Base-by-base conservation (phyloP, 2,113 vertebrate species). In the Pica pica region DNA sequence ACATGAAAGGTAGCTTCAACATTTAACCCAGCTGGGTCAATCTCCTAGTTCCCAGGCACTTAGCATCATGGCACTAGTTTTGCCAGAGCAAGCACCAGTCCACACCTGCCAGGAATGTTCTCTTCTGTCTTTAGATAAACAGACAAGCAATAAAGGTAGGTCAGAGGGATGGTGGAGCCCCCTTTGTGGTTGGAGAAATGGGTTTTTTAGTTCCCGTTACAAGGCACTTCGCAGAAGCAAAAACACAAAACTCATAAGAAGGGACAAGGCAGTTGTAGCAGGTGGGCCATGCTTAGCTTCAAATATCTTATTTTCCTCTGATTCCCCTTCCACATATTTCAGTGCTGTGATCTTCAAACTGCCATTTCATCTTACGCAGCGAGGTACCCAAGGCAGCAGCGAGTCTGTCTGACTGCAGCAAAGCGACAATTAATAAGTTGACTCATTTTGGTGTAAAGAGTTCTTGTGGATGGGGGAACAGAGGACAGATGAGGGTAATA, bases 311-410 rank as follows among this genome's bases (percentile, higher is more conserved):
- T 89, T 94, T 90, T 87, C 64, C 41, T 78, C 83, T 78, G 20
- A 31, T 75, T 90, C 21, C 41, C 28, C 20, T 81, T 95, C 60
- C 55, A 81, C 31, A 14, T 70, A 56, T 68, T 78, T 86, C 83
- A 82, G 49, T 22, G 33, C 80, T 94, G 80, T 20, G 4, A 57
- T 93, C 69, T 82, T 82, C 80, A 86, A 83, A 90, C 49, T 83
- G 83, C 90, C 84, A 91, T 85, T 96, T 95, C 83, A 78, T 87
- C 80, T 83, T 56, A 94, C 3, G 57, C 65, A 93, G 81, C 50
- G 77, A 82, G 53, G 53, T 30, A 93, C 59, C 73, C 79, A 89
- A 68, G 56, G 86, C 90, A 87, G 92, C 46, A 92, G 80, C 26
- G 16, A 70, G 77, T 71, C 69, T 23, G 0, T 59, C 79, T 88